Evolutionary conservation across 2,113 vertebrate genomes (phyloP).

Genomic region (Stigmatopora argus): DNA sequence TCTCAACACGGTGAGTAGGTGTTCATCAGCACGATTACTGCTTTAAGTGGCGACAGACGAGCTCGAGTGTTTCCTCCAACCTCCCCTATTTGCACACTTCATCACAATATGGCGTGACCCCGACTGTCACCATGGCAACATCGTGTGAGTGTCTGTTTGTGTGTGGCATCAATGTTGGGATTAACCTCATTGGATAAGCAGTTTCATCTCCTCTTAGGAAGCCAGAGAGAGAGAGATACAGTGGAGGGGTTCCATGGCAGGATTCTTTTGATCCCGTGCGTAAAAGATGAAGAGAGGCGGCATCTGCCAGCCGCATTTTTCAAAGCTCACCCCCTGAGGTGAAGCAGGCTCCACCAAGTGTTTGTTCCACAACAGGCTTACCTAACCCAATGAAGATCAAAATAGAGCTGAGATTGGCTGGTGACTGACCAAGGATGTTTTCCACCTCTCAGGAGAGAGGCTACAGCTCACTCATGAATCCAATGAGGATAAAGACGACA

Average conservation of each 20-base stretch:
- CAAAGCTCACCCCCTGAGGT: background rate
- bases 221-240: constrained; percentile 16
- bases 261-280: constrained; percentile 21
- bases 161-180: constrained; percentile 18
- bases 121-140: constrained; percentile 59
- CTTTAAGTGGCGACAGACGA: constrained; percentile 50
- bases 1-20: constrained; percentile 57
- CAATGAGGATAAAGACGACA: background rate
- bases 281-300: constrained; percentile 6
- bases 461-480: background rate
- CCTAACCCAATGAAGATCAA: background rate
- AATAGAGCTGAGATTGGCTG: background rate
- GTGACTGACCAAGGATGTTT: background rate
- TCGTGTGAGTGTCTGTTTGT: constrained; percentile 6
- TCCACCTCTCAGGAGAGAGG: background rate
- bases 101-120: constrained; percentile 30
- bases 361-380: background rate
- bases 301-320: constrained; percentile 14
- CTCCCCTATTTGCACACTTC: constrained; percentile 29
- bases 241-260: constrained; percentile 15
- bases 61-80: constrained; percentile 48
- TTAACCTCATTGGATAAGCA: constrained; percentile 20
- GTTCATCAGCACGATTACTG: constrained; percentile 63
- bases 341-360: background rate
- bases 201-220: constrained; percentile 13